Evolutionary conservation across 2,888 invertebrate genomes (phyloP), one percentile per base, ranked within the genome.

Genomic region (Cyclophora albipunctata): DNA sequence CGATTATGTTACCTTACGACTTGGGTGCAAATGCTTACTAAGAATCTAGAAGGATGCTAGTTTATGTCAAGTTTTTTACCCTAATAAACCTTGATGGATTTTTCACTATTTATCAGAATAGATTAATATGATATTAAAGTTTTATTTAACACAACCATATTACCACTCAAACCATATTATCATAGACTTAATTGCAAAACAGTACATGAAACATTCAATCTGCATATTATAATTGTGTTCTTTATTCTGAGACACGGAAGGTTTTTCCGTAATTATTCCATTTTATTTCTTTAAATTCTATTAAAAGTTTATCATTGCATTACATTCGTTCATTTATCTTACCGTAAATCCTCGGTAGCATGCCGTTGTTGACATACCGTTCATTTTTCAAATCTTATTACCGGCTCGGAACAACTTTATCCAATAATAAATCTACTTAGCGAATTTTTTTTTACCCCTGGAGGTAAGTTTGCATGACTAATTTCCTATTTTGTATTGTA

Each of bases 341-440:
- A 65, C 67, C 65, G 63, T 59, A 67, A 73, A 69, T 67, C 73
- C 66, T 56, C 67, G 68, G 68, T 75, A 70, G 77, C 74, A 75
- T 82, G 80, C 71, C 77, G 74, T 66, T 73, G 78, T 69, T 81
- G 85, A 83, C 82, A 73, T 75, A 67, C 62, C 71, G 71, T 75
- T 82, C 80, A 84, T 86, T 84, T 82, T 78, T 84, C 84, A 84
- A 81, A 79, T 75, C 73, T 76, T 78, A 83, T 81, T 78, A 78
- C 78, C 62, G 66, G 74, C 70, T 75, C 57, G 64, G 66, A 75
- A 73, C 74, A 73, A 71, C 69, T 74, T 76, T 72, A 70, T 69
- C 72, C 67, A 71, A 73, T 72, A 74, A 75, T 74, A 78, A 75
- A 77, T 77, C 70, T 73, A 68, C 67, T 71, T 68, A 69, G 55